These are phyloP conservation scores for Cryptotermes secundus DNA, from an alignment of 1,140 invertebrate genomes.

Conservation along the genomic window DNA sequence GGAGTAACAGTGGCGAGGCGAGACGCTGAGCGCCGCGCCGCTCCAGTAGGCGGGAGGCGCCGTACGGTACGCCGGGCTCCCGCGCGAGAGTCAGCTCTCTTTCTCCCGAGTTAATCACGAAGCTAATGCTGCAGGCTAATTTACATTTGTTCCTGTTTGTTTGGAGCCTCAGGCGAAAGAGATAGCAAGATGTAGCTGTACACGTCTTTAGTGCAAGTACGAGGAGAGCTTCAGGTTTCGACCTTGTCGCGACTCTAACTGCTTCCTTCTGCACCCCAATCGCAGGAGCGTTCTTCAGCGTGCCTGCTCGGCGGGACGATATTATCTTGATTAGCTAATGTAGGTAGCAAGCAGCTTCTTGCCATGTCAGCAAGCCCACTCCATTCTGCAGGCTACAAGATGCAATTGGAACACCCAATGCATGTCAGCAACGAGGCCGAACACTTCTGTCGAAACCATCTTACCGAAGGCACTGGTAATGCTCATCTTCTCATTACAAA, in stretches of 20 bases:
- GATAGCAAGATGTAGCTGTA: slow-evolving; percentile 17
- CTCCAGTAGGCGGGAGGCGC: slow-evolving; percentile 7
- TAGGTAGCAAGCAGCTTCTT: neutral
- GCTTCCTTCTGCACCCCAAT: neutral
- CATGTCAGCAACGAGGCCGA: no score
- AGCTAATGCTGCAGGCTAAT: slow-evolving; percentile 25
- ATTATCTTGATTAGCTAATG: slow-evolving; percentile 20
- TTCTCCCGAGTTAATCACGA: slow-evolving; percentile 26
- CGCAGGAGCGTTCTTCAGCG: neutral
- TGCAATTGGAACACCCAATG: no score
- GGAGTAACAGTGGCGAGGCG: neutral
- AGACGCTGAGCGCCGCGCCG: neutral
- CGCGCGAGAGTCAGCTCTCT: neutral
- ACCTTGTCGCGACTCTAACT: neutral
- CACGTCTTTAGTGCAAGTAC: neutral
- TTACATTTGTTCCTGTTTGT: slow-evolving; percentile 28
- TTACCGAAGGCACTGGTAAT: no score
- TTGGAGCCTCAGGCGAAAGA: neutral
- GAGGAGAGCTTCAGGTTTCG: neutral
- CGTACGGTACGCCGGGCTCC: neutral
- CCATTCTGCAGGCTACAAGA: no score
- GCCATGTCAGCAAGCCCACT: no score
- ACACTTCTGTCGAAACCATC: no score
- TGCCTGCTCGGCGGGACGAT: neutral
- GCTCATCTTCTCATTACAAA: no score